These are phyloP conservation scores for Carassius carassius DNA, from an alignment of 2,113 vertebrate genomes.

Conservation along the genomic window DNA sequence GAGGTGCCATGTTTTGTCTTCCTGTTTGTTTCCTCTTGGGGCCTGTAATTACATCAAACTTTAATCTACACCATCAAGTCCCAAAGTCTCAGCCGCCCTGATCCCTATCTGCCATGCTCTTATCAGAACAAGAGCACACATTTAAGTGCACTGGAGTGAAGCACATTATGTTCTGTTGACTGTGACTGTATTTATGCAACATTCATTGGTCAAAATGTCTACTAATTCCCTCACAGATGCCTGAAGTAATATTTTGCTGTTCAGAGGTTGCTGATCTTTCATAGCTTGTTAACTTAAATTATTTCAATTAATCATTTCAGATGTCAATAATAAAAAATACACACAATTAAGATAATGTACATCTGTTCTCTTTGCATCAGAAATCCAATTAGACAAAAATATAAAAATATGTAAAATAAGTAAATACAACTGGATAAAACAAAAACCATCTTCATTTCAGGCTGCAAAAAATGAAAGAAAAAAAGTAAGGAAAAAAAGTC, in stretches of 20 bases:
- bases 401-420: too few species aligned
- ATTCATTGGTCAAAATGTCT: neutral
- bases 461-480: too few species aligned
- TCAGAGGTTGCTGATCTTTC: neutral
- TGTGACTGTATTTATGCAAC: neutral
- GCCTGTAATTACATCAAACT: constrained; percentile 39
- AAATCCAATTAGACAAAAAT: too few species aligned
- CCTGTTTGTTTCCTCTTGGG: constrained; percentile 54
- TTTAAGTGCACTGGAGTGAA: neutral
- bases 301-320: neutral
- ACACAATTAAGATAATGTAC: too few species aligned
- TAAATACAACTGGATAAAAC: too few species aligned
- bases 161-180: neutral
- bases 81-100: constrained; percentile 58
- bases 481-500: too few species aligned
- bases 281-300: neutral
- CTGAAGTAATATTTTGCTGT: neutral
- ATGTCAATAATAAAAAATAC: too few species aligned
- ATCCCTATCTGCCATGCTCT: constrained; percentile 67
- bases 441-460: too few species aligned
- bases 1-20: constrained; percentile 61
- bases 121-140: constrained; percentile 53
- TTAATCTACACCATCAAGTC: constrained; percentile 8
- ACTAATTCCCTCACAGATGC: neutral
- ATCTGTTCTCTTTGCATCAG: too few species aligned